A percentile compares a stretch with the other conserved stretches of the same genome.
These are phyloP conservation scores for Epinotia bilunana DNA, from an alignment of 2,888 invertebrate genomes.

Conservation along the genomic window DNA sequence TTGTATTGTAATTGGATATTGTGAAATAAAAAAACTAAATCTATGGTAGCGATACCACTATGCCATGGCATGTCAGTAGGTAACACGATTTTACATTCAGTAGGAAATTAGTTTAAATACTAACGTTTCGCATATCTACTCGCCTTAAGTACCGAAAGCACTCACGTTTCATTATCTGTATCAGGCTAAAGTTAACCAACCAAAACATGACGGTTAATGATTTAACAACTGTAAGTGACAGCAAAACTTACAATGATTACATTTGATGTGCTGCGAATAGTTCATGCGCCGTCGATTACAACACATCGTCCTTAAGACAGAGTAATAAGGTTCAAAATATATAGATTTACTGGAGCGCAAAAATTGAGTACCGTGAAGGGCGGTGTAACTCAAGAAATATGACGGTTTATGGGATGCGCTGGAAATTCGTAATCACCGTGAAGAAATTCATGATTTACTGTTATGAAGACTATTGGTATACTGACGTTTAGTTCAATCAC, in stretches of 20 bases:
- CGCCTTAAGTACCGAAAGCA: no score
- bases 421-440: conserved; percentile 14
- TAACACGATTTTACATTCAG: no score
- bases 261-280: conserved; percentile 8
- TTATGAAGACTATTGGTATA: neutral
- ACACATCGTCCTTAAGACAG: neutral
- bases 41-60: no score
- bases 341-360: neutral
- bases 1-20: no score
- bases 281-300: conserved; percentile 14
- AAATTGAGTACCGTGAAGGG: conserved; percentile 14
- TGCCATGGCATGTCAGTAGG: no score
- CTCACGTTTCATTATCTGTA: neutral
- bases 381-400: conserved; percentile 12
- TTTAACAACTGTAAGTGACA: conserved; percentile 26
- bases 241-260: conserved; percentile 12
- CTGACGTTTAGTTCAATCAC: no score
- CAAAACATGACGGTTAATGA: conserved; percentile 16
- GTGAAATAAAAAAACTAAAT: no score
- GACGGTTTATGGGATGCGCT: conserved; percentile 12
- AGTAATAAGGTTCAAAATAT: conserved; percentile 5
- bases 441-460: neutral
- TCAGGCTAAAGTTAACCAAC: conserved; percentile 4
- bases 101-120: no score
- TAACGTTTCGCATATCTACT: no score